Base-by-base conservation (phyloP, 2,888 invertebrate genomes). In the Trachelus stipa region DNA sequence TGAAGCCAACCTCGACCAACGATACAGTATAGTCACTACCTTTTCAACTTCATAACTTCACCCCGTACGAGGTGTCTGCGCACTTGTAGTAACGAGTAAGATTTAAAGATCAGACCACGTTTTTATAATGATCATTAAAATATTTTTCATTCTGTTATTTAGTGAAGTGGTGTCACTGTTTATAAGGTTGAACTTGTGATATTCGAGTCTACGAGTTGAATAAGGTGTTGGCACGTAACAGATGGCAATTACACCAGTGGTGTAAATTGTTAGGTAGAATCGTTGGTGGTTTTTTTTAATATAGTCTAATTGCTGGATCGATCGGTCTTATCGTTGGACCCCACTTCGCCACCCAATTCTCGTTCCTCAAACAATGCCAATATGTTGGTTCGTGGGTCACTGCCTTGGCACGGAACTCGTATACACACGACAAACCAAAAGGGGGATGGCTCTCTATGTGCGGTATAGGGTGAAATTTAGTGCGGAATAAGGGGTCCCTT, bases 381-480 rank as follows among this genome's bases (percentile, higher is more conserved):
- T 89, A 88, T 89, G 90, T 89, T 88, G 87, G 85, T 87, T 89
- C 88, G 87, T 87, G 89, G 89, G 88, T 90, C 90, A 89, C 89
- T 89, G 89, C 86, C 84, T 89, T 87, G 85, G 82, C 85, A 85
- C 79, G 77, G 80, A 82, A 84, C 85, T 83, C 76, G 69, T 68
- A 75, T 68, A 75, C 68, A 23, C 40, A 40, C 68, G 74, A 71
- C 33, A 34, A 71, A 71, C 35, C 35, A 12, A 69, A 79, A 76
- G 80, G 77, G 79, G 37, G 78, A 73, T 75, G 78, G 79, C 56
- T 71, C 31, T 34, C 76, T 74, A 75, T 56, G 71, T 77, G 40
- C 73, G 68, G 77, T 80, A 79, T 81, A 81, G 85, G 85, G 83
- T 82, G 81, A 83, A 84, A 83, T 85, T 84, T 84, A 79, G 82